Conservation (phyloP, 2,113 vertebrate species). For the Protobothrops flavoviridis region DNA sequence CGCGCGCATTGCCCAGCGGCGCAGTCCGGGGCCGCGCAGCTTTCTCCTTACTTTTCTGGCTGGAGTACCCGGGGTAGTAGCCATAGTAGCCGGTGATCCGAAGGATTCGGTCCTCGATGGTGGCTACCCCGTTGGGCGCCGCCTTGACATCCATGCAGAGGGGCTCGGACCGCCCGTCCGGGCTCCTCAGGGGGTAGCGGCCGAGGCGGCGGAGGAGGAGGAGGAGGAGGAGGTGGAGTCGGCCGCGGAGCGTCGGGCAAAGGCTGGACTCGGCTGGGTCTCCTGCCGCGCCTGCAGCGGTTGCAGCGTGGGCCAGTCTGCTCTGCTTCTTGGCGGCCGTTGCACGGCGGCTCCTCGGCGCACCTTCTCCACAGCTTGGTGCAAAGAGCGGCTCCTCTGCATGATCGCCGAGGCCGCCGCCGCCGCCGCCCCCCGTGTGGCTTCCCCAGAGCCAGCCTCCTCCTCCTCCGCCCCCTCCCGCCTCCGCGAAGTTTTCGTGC, state of each 20-base stretch:
- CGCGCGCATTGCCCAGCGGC: neutral
- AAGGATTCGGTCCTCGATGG: conserved; percentile 95
- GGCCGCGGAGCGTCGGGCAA: neutral
- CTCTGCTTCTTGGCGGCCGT: conserved; percentile 25
- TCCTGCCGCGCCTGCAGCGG: conserved; percentile 6
- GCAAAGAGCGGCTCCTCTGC: conserved; percentile 64
- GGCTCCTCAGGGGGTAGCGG: conserved; percentile 30
- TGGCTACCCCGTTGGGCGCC: conserved; percentile 91
- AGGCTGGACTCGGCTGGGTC: neutral
- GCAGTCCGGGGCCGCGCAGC: neutral
- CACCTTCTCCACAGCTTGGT: conserved; percentile 36
- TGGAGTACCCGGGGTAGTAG: conserved; percentile 95
- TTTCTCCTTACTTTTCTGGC: conserved; percentile 89
- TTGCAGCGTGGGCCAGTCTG: neutral
- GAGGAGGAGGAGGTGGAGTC: neutral
- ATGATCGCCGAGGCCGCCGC: conserved; percentile 62
- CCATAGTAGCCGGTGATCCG: conserved; percentile 98
- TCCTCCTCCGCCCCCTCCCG: neutral
- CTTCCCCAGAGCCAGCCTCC: conserved; percentile 22
- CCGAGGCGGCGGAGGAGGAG: neutral
- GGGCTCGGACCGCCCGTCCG: conserved; percentile 51
- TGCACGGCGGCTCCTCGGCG: conserved; percentile 57
- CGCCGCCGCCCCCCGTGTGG: conserved; percentile 41
- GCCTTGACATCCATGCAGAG: conserved; percentile 81
- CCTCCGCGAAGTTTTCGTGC: neutral